Evolutionary conservation across 2,888 invertebrate genomes (phyloP).

Genomic region (Cerastis leucographa): DNA sequence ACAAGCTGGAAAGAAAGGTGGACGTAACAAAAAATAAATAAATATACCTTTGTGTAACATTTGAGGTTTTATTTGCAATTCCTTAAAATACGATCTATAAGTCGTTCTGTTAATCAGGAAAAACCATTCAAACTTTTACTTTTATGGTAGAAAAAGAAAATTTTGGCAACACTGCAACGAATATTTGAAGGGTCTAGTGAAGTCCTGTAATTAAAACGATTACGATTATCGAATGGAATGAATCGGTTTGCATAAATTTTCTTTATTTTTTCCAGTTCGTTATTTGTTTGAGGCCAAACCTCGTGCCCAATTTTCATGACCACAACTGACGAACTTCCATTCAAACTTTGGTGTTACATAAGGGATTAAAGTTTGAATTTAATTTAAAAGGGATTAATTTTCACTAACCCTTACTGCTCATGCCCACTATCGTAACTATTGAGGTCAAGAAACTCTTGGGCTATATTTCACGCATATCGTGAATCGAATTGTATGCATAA

Average conservation of each 20-base stretch:
- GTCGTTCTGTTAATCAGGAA: background rate
- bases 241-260: background rate
- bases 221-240: background rate
- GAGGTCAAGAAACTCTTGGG: background rate
- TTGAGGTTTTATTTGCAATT: constrained; percentile 41
- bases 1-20: constrained; percentile 77
- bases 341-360: too few species aligned
- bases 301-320: background rate
- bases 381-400: too few species aligned
- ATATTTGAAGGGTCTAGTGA: constrained; percentile 12
- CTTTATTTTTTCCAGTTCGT: background rate
- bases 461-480: background rate
- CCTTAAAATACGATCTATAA: background rate
- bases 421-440: background rate
- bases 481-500: too few species aligned
- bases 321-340: too few species aligned
- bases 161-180: constrained; percentile 25
- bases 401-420: background rate
- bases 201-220: background rate
- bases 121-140: constrained; percentile 29
- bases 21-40: constrained; percentile 76
- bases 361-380: too few species aligned
- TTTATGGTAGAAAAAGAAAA: background rate
- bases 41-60: constrained; percentile 61
- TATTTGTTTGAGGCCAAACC: background rate